These are phyloP conservation scores for Hippocampus barbouri DNA, from an alignment of 2,113 vertebrate species.

Conservation along the genomic window DNA sequence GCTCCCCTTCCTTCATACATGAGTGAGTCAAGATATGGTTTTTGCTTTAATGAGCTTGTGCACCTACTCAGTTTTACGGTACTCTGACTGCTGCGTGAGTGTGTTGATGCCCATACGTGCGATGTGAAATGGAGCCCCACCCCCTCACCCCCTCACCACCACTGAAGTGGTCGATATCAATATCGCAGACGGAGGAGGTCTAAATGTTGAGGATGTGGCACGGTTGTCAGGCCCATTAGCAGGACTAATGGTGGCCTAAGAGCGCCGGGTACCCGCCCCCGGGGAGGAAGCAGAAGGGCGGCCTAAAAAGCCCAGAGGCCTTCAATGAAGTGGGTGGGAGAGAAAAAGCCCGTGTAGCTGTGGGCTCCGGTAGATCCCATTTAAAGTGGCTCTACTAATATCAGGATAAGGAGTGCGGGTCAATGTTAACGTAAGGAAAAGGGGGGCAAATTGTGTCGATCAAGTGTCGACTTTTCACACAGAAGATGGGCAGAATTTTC, in stretches of 20 bases:
- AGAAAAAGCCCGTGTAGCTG: constrained; percentile 31
- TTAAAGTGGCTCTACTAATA: constrained; percentile 52
- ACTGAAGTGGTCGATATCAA: constrained; percentile 65
- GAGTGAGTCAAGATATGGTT: constrained; percentile 12
- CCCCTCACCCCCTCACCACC: constrained; percentile 42
- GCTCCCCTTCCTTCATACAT: background rate
- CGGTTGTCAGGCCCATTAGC: constrained; percentile 64
- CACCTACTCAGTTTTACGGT: background rate
- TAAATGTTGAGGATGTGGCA: constrained; percentile 66
- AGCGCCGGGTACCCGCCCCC: constrained; percentile 45
- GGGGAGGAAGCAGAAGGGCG: constrained; percentile 61
- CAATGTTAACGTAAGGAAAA: background rate
- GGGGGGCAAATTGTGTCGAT: background rate
- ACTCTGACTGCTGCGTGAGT: background rate
- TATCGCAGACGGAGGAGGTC: constrained; percentile 54
- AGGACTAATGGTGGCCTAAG: constrained; percentile 67
- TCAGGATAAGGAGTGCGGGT: constrained; percentile 39
- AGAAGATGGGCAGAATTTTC: background rate
- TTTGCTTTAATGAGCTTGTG: background rate
- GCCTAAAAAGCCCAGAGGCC: constrained; percentile 43
- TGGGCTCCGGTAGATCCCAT: constrained; percentile 41
- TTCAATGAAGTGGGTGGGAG: background rate
- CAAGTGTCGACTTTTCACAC: background rate
- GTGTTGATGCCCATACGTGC: constrained; percentile 25
- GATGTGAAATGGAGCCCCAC: constrained; percentile 37